phyloP scores from a whole-genome alignment of 2,888 invertebrate genomes.

The Seladonia tumulorum region DNA sequence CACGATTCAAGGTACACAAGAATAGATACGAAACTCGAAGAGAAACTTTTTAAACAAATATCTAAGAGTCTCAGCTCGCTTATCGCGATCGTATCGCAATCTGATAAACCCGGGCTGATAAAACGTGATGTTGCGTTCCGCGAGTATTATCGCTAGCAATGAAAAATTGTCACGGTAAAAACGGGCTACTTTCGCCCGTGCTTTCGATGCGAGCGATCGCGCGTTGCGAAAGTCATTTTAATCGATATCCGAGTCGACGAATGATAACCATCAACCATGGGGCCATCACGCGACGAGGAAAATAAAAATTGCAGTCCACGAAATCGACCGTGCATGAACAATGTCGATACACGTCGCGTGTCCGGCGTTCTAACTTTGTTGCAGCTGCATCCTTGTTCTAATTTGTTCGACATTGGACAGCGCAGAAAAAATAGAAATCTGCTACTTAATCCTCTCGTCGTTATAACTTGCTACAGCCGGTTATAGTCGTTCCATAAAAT shows the following conservation, averaged over 20 bases:
- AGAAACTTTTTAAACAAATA: neutral
- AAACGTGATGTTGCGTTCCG: neutral
- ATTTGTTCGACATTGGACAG: neutral
- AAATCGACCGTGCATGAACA: neutral
- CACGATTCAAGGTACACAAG: neutral
- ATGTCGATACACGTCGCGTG: slow-evolving; percentile 3
- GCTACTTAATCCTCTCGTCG: neutral
- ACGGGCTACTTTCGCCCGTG: neutral
- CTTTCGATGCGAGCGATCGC: slow-evolving; percentile 17
- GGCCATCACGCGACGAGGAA: slow-evolving; percentile 11
- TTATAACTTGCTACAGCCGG: neutral
- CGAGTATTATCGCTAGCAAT: neutral
- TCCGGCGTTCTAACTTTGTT: slow-evolving; percentile 7
- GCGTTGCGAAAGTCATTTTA: neutral
- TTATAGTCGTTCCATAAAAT: neutral
- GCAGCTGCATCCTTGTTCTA: neutral
- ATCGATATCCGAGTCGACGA: slow-evolving; percentile 19
- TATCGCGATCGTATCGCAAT: neutral
- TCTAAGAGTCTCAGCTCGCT: neutral
- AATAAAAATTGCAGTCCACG: slow-evolving; percentile 9
- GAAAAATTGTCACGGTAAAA: neutral
- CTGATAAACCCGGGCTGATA: neutral
- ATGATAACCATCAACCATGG: slow-evolving; percentile 14
- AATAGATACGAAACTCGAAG: neutral
- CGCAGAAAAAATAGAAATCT: neutral